Base-by-base conservation (phyloP, 2,888 invertebrate genomes). In the Spodoptera picta region DNA sequence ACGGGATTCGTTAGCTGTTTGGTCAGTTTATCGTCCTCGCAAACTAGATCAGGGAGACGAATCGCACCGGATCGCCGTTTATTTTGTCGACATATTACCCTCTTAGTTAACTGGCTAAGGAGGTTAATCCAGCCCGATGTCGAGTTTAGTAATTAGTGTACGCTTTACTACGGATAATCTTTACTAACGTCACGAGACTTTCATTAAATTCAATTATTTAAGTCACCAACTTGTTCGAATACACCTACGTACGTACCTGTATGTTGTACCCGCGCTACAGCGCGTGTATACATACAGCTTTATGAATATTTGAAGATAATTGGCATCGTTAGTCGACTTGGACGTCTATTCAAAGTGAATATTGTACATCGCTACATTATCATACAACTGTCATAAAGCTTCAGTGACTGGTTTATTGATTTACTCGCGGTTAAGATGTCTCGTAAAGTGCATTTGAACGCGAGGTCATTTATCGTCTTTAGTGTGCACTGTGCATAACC, bases 11-110 rank as follows among this genome's bases (percentile, higher is more conserved):
- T 76, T 76, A 73, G 73, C 54, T 73, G 60, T 63, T 73, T 60
- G 69, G 75, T 72, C 77, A 68, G 65, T 74, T 75, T 63, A 69
- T 74, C 66, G 57, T 59, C 69, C 50, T 55, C 57, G 47, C 57
- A 63, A 75, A 75, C 74, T 75, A 77, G 76, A 76, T 67, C 73
- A 46, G 60, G 62, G 73, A 82, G 81, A 82, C 75, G 77, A 78
- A 80, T 83, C 70, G 69, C 65, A 77, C 66, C 24, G 36, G 73
- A 75, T 78, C 76, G 80, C 79, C 84, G 83, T 81, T 83, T 83
- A 84, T 83, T 83, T 83, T 79, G 82, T 76, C 82, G 78, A 84
- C 83, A 81, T 83, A 83, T 82, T 80, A 75, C 81, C 77, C 83
- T 81, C 73, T 76, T 63, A 73, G 79, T 83, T 81, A 85, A 83